Evolutionary conservation across 2,797 vertebrate species (phyloP), one percentile per base, ranked within the genome.

Genomic region (Coranthus polyacanthus): DNA sequence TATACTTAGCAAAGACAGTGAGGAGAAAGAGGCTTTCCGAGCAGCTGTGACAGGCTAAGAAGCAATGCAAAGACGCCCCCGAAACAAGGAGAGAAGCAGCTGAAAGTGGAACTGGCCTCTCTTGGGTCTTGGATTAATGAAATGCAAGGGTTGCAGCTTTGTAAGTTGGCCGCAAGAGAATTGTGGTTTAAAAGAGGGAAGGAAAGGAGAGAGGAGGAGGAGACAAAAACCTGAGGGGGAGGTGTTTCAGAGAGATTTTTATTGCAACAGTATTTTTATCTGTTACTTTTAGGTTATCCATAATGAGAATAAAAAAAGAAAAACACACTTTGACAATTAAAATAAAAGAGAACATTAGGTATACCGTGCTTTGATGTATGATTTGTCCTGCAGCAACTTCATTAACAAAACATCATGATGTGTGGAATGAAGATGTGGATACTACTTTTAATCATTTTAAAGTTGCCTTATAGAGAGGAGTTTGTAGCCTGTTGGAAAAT

Each of bases 41-140:
- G 54, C 49, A 71, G 68, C 79, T 53, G 59, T 55, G 72, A 76
- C 69, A 55, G 65, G 36, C 55, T 15, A 36, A 55, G 47, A 37
- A 34, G 49, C 69, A 26, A 21, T 38, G 51, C 34, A 49, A 53
- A 74, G 54, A 71, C 6, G 3, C 36, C 37, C n/a, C 43, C 17
- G 29, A 67, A 72, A 73, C 59, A 67, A 63, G 64, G 32, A 24
- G 56, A 26, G 57, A 32, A 18, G 69, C 55, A 58, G 60, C 45
- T 21, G 59, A 41, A 60, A 49, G 55, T 21, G 18, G 29, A 42
- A 11, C 39, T 21, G 8, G 55, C 22, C 60, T 62, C 78, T 54
- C 65, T 46, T n/a, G 62, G 66, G 46, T 18, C 26, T 3, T 17
- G 59, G 56, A 74, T 54, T 66, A 73, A 67, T 64, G 16, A 15